Conservation (phyloP, 2,113 vertebrate genomes). For the Cavia porcellus region DNA sequence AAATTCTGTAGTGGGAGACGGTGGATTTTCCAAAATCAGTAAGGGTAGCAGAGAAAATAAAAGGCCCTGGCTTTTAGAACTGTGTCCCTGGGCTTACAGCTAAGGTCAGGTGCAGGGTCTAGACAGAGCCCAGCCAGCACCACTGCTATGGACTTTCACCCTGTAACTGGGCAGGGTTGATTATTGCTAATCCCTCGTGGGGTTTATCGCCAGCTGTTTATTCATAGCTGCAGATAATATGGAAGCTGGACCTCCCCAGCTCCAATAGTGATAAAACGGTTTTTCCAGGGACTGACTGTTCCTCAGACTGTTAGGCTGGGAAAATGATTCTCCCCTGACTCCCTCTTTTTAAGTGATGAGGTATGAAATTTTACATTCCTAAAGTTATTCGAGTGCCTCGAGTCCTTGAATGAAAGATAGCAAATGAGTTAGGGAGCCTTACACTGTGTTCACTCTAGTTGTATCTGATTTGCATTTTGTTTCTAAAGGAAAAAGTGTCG, state of each 20-base stretch:
- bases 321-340: not conserved
- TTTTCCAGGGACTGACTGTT: not conserved
- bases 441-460: slow-evolving; percentile 45
- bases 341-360: slow-evolving; percentile 33
- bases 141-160: not conserved
- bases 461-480: slow-evolving; percentile 35
- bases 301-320: not conserved
- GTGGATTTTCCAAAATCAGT: not conserved
- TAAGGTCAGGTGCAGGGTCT: not conserved
- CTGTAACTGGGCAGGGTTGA: not conserved
- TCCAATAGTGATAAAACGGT: not conserved
- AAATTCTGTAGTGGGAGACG: not conserved
- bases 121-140: not conserved
- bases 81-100: not conserved
- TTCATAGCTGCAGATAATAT: not conserved
- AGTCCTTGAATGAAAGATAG: slow-evolving; percentile 35
- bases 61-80: not conserved
- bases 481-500: slow-evolving; percentile 66
- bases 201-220: slow-evolving; percentile 38
- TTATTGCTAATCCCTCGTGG: not conserved
- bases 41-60: not conserved
- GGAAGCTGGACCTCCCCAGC: not conserved
- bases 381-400: slow-evolving; percentile 47
- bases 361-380: slow-evolving; percentile 57
- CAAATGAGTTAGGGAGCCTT: slow-evolving; percentile 37